Conservation (phyloP, 2,797 vertebrate genomes). For the Strix occidentalis region DNA sequence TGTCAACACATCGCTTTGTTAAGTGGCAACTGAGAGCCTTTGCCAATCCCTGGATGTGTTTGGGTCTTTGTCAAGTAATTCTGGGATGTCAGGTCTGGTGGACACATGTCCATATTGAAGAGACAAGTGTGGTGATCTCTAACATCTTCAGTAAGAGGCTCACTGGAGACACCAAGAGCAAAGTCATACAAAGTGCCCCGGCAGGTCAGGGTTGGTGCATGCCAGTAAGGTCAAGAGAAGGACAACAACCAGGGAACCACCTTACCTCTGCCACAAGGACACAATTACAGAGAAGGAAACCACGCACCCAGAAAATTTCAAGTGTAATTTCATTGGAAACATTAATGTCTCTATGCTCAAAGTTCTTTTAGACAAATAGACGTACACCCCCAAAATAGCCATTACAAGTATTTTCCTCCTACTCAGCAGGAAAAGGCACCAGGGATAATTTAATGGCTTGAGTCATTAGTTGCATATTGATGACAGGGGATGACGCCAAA, state of each 20-base stretch:
- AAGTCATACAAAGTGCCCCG: not conserved
- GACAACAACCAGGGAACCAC: not conserved
- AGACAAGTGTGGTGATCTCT: not conserved
- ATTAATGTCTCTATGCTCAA: not conserved
- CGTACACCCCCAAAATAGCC: not conserved
- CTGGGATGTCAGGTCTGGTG: not conserved
- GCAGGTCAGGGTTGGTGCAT: not conserved
- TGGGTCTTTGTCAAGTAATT: not conserved
- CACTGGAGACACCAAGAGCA: not conserved
- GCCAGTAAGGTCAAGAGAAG: not conserved
- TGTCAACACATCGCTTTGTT: not conserved
- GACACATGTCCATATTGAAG: not conserved
- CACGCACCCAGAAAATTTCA: not conserved
- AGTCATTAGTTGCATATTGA: slow-evolving; percentile 1
- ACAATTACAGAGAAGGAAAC: not conserved
- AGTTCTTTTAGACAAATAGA: not conserved
- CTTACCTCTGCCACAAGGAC: not conserved
- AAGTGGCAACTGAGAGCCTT: not conserved
- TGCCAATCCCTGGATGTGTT: not conserved
- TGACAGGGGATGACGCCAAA: not conserved
- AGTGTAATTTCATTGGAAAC: not conserved
- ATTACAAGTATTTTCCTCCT: not conserved
- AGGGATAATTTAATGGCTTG: slow-evolving; percentile 3
- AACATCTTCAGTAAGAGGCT: not conserved
- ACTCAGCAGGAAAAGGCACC: slow-evolving; percentile 29